Evolutionary conservation across 2,888 invertebrate genomes (phyloP).

Genomic region (Ypsolopha scabrella): DNA sequence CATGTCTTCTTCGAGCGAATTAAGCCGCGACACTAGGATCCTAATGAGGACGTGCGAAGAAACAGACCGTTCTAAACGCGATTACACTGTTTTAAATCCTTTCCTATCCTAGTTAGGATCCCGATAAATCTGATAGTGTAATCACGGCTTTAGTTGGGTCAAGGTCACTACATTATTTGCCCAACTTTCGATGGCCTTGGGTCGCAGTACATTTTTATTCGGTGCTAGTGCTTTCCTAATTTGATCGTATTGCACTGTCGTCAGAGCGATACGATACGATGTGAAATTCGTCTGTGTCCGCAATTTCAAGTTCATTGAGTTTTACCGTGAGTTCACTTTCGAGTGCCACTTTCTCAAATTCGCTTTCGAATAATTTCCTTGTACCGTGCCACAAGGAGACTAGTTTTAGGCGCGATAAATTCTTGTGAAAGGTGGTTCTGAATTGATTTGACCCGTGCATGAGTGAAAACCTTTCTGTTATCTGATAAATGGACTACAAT

Average conservation of each 20-base stretch:
- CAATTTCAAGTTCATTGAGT: slow-evolving; percentile 23
- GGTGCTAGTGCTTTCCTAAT: background rate
- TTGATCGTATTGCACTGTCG: background rate
- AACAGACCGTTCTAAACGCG: no score
- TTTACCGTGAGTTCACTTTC: slow-evolving; percentile 34
- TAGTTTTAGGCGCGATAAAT: slow-evolving; percentile 19
- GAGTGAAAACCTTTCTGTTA: slow-evolving; percentile 17
- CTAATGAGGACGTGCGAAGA: no score
- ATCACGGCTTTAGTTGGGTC: slow-evolving; percentile 4
- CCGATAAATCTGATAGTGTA: no score
- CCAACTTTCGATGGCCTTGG: background rate
- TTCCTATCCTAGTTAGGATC: no score
- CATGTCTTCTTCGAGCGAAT: no score
- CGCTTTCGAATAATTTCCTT: slow-evolving; percentile 48
- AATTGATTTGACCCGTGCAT: slow-evolving; percentile 34
- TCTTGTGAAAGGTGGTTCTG: slow-evolving; percentile 5
- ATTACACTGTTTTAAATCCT: no score
- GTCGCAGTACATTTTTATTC: background rate
- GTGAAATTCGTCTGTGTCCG: slow-evolving; percentile 43
- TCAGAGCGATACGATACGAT: slow-evolving; percentile 40
- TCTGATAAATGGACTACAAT: slow-evolving; percentile 37
- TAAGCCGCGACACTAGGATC: no score
- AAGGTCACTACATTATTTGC: slow-evolving; percentile 11
- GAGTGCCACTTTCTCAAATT: slow-evolving; percentile 45
- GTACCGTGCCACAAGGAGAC: slow-evolving; percentile 23